Evolutionary conservation across 23 tunicate species (phyloP).

Genomic region (Trididemnum clinides): DNA sequence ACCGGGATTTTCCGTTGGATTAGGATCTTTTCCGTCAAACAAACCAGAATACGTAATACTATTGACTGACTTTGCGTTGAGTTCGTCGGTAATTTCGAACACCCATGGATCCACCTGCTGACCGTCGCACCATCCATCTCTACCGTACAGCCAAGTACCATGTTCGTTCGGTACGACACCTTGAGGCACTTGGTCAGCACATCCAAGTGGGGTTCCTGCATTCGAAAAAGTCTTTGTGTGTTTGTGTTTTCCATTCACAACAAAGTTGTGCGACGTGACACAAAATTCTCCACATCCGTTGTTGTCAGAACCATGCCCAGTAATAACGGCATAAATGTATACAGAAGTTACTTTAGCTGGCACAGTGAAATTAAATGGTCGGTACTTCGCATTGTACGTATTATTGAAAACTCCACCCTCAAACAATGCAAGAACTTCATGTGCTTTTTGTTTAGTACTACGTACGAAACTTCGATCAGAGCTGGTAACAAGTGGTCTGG

Average conservation of each 20-base stretch:
- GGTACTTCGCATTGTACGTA: conserved; percentile 47
- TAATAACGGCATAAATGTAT: conserved; percentile 41
- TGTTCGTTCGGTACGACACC: conserved; percentile 73
- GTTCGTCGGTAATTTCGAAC: conserved; percentile 38
- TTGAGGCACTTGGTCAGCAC: conserved; percentile 55
- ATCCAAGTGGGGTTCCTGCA: conserved; percentile 64
- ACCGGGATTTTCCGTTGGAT: conserved; percentile 46
- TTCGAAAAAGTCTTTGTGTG: conserved; percentile 39
- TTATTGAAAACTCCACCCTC: conserved; percentile 50
- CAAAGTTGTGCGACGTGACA: conserved; percentile 47
- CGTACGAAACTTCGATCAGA: background rate
- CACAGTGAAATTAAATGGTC: background rate
- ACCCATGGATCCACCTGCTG: conserved; percentile 64
- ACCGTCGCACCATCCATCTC: conserved; percentile 79
- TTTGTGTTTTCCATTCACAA: conserved; percentile 20
- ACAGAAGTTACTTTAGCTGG: conserved; percentile 12
- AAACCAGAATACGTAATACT: conserved; percentile 41
- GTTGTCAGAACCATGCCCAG: conserved; percentile 68
- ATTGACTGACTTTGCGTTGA: background rate
- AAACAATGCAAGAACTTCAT: conserved; percentile 31
- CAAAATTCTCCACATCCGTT: conserved; percentile 65
- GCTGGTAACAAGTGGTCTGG: background rate
- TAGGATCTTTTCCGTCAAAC: conserved; percentile 56
- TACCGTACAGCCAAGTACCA: conserved; percentile 76
- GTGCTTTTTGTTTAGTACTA: background rate